A percentile compares a stretch with the other conserved stretches of the same genome.
Conservation (phyloP, 2,113 vertebrate genomes). For the Ameiurus melas region DNA sequence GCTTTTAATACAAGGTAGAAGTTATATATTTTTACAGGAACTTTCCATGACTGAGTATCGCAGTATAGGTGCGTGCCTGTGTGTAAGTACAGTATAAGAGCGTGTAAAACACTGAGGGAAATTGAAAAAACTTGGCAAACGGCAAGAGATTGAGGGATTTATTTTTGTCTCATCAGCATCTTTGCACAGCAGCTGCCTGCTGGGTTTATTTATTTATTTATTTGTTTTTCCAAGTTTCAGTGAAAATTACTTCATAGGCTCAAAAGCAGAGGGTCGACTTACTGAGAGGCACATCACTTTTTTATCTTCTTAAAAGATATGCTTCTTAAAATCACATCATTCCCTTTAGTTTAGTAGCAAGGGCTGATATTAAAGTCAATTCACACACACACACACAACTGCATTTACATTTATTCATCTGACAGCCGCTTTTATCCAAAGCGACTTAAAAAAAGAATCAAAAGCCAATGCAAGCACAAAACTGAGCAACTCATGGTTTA, state of each 20-base stretch:
- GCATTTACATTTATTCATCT: constrained; percentile 29
- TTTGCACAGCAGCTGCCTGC: constrained; percentile 57
- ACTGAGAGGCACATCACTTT: constrained; percentile 49
- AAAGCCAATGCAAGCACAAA: neutral
- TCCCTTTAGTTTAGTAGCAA: constrained; percentile 63
- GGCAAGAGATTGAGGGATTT: constrained; percentile 63
- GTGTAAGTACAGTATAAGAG: constrained; percentile 48
- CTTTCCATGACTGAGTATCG: constrained; percentile 20
- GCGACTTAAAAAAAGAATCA: constrained; percentile 8
- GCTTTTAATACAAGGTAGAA: constrained; percentile 37
- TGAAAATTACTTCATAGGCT: constrained; percentile 64
- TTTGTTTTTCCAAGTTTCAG: constrained; percentile 64
- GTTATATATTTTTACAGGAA: neutral
- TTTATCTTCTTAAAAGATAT: constrained; percentile 25
- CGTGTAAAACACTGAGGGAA: constrained; percentile 55
- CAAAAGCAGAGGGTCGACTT: constrained; percentile 62
- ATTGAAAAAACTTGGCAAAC: constrained; percentile 64
- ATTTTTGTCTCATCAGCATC: constrained; percentile 71
- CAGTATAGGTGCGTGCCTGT: constrained; percentile 33
- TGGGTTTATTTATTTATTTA: constrained; percentile 39
- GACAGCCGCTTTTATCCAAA: constrained; percentile 28
- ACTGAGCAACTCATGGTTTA: neutral
- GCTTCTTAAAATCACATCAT: constrained; percentile 60
- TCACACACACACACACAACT: neutral
- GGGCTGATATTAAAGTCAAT: constrained; percentile 55